phyloP scores from a whole-genome alignment of 1,140 invertebrate species.

The Aricia agestis region DNA sequence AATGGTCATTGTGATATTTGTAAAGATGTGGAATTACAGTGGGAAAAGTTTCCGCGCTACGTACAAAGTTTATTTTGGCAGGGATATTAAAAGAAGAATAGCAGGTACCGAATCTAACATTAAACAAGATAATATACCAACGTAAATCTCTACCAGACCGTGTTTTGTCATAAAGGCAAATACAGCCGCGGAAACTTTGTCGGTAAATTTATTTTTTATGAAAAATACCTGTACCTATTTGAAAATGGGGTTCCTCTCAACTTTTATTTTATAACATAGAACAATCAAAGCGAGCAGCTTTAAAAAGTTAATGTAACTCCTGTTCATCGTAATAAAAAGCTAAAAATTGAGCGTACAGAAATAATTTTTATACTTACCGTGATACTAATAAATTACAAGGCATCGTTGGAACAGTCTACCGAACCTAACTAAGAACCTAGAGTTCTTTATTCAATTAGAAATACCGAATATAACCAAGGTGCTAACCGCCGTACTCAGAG shows the following conservation, averaged over 20 bases:
- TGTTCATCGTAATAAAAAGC: too few species aligned
- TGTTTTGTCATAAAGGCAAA: conserved; percentile 3
- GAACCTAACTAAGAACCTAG: too few species aligned
- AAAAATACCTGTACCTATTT: neutral
- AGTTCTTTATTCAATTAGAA: too few species aligned
- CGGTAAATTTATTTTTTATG: conserved; percentile 1
- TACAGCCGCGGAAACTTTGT: neutral
- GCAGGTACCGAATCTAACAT: neutral
- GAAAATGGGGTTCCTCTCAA: neutral
- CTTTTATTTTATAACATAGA: neutral
- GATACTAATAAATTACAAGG: too few species aligned
- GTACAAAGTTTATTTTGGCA: neutral
- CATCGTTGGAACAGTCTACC: too few species aligned
- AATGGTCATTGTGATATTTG: neutral
- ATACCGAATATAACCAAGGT: too few species aligned
- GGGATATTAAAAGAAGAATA: neutral
- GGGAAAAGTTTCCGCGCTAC: neutral
- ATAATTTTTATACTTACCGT: too few species aligned
- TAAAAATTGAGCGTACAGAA: neutral
- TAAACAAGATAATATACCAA: neutral
- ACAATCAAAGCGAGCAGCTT: neutral
- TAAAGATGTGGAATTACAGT: neutral
- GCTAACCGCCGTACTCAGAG: too few species aligned
- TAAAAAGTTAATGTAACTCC: neutral
- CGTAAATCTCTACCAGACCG: conserved; percentile 1